These are phyloP conservation scores for Arvicanthis niloticus DNA, from an alignment of 2,113 vertebrate species.

Conservation along the genomic window DNA sequence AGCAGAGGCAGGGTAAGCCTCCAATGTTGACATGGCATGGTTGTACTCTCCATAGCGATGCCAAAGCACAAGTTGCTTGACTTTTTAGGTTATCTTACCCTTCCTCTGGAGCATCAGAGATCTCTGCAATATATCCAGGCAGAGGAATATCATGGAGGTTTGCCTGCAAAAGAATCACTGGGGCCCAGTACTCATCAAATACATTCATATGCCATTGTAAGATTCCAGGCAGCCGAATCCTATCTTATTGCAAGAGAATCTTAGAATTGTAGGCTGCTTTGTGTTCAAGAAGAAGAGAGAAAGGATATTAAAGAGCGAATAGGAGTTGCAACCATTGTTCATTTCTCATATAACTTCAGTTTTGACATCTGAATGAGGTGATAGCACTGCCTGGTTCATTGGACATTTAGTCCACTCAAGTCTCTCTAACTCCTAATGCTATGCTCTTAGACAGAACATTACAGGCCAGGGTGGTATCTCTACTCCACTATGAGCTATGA, in stretches of 20 bases:
- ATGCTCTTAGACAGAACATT: no score
- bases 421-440: no score
- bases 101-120: not conserved
- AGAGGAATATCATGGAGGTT: not conserved
- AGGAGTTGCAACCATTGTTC: not conserved
- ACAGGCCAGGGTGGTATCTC: not conserved
- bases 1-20: not conserved
- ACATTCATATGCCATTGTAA: not conserved
- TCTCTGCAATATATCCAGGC: not conserved
- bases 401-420: not conserved
- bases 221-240: not conserved
- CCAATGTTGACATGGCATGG: not conserved
- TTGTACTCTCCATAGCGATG: not conserved
- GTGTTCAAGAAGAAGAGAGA: not conserved
- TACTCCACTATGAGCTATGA: rapidly evolving
- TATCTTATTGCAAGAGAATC: not conserved
- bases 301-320: not conserved
- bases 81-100: no score
- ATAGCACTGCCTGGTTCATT: no score
- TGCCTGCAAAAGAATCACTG: not conserved
- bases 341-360: not conserved
- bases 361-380: not conserved
- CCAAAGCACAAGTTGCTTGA: not conserved
- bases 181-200: no score
- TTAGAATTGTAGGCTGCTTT: not conserved